These are phyloP conservation scores for Latrodectus hesperus DNA, from an alignment of 2,888 invertebrate genomes.

Conservation along the genomic window DNA sequence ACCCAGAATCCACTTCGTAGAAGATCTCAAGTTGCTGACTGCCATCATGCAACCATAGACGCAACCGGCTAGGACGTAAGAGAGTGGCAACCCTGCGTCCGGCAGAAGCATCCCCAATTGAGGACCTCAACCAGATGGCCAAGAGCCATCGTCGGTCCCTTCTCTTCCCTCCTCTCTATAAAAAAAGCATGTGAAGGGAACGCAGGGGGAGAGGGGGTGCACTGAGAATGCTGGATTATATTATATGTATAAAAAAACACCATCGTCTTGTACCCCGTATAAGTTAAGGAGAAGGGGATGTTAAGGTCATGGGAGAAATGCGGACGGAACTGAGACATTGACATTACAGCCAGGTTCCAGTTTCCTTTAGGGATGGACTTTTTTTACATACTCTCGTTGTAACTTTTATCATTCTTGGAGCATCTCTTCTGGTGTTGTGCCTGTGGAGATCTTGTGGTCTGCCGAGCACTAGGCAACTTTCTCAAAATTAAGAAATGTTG, in stretches of 20 bases:
- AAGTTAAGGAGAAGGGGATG: slow-evolving; percentile 61
- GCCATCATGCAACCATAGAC: slow-evolving; percentile 2
- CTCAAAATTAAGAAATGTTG: too few relatives aligned
- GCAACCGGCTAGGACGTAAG: slow-evolving; percentile 19
- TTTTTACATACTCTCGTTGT: background rate
- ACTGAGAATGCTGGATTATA: slow-evolving; percentile 37
- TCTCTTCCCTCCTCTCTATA: slow-evolving; percentile 5
- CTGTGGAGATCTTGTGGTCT: slow-evolving; percentile 29
- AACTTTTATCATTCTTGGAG: slow-evolving; percentile 22
- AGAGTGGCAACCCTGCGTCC: slow-evolving; percentile 61
- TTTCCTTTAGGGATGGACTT: slow-evolving; percentile 60
- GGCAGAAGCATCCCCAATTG: slow-evolving; percentile 50
- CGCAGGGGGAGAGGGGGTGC: slow-evolving; percentile 25
- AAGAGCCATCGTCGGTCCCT: slow-evolving; percentile 46
- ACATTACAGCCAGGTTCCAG: slow-evolving; percentile 69
- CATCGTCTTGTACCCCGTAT: slow-evolving; percentile 47
- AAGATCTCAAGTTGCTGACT: slow-evolving; percentile 3
- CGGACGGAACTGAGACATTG: slow-evolving; percentile 65
- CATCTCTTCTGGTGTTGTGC: slow-evolving; percentile 4
- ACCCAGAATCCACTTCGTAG: background rate
- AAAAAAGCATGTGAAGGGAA: slow-evolving; percentile 32
- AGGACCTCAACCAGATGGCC: slow-evolving; percentile 62
- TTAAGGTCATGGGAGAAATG: slow-evolving; percentile 68
- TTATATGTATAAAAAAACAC: slow-evolving; percentile 39
- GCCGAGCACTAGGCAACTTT: background rate